phyloP scores from a whole-genome alignment of 1,140 invertebrate species.

The Medauroidea extradentata region DNA sequence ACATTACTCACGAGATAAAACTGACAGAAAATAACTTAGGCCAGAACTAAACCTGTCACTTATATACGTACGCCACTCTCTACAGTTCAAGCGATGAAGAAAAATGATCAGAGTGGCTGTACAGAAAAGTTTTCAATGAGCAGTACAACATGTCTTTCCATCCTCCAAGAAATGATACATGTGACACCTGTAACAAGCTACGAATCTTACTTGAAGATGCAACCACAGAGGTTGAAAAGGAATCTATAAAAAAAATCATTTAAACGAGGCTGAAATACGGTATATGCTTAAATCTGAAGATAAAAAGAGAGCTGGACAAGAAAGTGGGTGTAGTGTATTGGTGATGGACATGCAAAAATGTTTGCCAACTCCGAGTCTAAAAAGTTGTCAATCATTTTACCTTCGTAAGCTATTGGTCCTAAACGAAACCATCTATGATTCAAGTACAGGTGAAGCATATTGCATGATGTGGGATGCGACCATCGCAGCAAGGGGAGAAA shows the following conservation, averaged over 20 bases:
- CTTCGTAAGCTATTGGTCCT: neutral
- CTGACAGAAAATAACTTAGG: conserved; percentile 10
- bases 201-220: neutral
- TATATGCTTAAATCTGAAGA: conserved; percentile 9
- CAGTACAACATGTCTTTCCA: neutral
- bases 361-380: conserved; percentile 6
- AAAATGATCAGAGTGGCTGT: conserved; percentile 6
- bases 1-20: conserved; percentile 13
- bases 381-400: conserved; percentile 8
- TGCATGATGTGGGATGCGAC: conserved; percentile 14
- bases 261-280: conserved; percentile 5
- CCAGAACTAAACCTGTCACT: conserved; percentile 5
- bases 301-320: conserved; percentile 3
- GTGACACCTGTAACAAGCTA: conserved; percentile 10
- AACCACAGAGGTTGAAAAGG: neutral
- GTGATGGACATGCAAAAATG: conserved; percentile 10
- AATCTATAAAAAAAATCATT: conserved; percentile 11
- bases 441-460: conserved; percentile 4
- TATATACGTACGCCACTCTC: neutral
- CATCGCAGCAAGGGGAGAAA: conserved; percentile 9
- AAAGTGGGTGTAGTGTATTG: neutral
- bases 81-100: neutral
- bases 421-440: conserved; percentile 12
- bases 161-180: neutral
- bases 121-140: conserved; percentile 5